Conservation (phyloP, 1,140 invertebrate species). For the Apis laboriosa region DNA sequence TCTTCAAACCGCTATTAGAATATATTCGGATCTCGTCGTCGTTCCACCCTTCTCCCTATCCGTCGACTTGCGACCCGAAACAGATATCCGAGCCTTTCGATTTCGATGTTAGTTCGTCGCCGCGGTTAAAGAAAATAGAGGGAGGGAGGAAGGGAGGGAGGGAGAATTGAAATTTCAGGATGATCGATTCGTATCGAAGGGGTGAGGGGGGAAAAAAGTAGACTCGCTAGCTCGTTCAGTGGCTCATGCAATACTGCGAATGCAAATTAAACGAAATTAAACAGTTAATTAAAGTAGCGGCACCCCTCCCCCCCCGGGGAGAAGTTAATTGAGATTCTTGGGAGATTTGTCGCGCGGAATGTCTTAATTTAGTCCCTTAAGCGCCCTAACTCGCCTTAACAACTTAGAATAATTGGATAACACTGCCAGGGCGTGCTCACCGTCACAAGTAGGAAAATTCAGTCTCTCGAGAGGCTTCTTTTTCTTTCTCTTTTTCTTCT, state of each 20-base stretch:
- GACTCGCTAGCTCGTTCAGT: constrained; percentile 36
- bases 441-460: constrained; percentile 63
- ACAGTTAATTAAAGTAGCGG: constrained; percentile 80
- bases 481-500: constrained; percentile 1
- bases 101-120: no score
- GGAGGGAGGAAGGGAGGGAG: no score
- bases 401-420: constrained; percentile 82
- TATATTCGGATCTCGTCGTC: not conserved
- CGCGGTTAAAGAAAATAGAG: not conserved
- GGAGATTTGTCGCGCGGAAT: constrained; percentile 81
- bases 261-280: constrained; percentile 81
- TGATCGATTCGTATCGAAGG: constrained; percentile 30
- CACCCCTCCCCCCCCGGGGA: constrained; percentile 47
- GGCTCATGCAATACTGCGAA: constrained; percentile 72
- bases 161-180: no score
- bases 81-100: no score
- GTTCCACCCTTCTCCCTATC: not conserved
- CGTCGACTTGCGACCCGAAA: no score
- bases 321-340: constrained; percentile 82
- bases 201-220: constrained; percentile 13
- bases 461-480: constrained; percentile 40
- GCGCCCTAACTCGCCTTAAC: constrained; percentile 81
- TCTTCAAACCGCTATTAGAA: not conserved
- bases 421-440: constrained; percentile 65
- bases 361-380: constrained; percentile 82